phyloP scores from a whole-genome alignment of 2,888 invertebrate genomes.

The Pocota personata region DNA sequence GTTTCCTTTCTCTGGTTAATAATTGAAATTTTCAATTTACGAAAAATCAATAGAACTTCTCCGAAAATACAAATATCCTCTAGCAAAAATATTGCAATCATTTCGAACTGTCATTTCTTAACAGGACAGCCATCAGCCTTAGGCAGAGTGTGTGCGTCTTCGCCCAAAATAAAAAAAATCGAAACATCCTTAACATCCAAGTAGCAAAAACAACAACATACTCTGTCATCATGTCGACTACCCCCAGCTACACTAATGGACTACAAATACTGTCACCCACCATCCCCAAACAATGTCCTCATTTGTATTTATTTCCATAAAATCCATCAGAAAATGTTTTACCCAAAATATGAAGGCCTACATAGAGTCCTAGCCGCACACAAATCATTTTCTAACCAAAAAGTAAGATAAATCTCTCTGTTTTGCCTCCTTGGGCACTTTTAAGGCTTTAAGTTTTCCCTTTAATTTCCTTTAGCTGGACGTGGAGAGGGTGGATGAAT shows the following conservation, averaged over 20 bases:
- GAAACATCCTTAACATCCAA: not conserved
- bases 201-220: conserved; percentile 24
- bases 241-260: conserved; percentile 47
- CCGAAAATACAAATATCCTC: conserved; percentile 19
- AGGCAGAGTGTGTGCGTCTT: not conserved
- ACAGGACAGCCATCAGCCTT: conserved; percentile 12
- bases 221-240: conserved; percentile 56
- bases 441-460: conserved; percentile 43
- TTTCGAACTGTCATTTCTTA: conserved; percentile 29
- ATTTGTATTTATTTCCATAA: conserved; percentile 72
- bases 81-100: conserved; percentile 39
- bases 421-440: conserved; percentile 6
- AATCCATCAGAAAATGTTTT: conserved; percentile 38
- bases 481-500: not conserved
- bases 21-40: conserved; percentile 51
- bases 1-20: conserved; percentile 24
- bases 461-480: conserved; percentile 50
- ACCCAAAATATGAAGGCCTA: conserved; percentile 57
- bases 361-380: conserved; percentile 51
- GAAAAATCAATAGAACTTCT: conserved; percentile 29
- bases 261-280: conserved; percentile 58
- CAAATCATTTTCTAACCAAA: conserved; percentile 66
- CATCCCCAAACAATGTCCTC: conserved; percentile 54
- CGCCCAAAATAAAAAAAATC: not conserved
- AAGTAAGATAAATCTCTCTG: conserved; percentile 60